A percentile compares a stretch with the other conserved stretches of the same genome.
phyloP scores from a whole-genome alignment of 2,888 invertebrate species.

The Polylopha cassiicola region DNA sequence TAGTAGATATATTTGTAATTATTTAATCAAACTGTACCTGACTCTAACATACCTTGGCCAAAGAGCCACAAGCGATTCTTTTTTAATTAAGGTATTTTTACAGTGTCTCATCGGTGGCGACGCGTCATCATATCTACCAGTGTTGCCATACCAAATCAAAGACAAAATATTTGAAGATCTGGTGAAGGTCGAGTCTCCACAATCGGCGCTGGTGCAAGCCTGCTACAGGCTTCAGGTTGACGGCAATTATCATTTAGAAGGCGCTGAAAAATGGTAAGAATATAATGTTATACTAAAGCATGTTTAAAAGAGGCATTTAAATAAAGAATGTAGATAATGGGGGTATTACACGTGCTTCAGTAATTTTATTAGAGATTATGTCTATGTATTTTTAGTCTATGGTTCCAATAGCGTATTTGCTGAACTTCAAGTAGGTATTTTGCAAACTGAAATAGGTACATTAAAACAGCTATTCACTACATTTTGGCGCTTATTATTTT shows the following conservation, averaged over 20 bases:
- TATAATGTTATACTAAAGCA: background rate
- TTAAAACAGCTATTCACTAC: too few relatives aligned
- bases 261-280: conserved; percentile 63
- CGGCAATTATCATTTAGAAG: conserved; percentile 54
- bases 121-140: conserved; percentile 59
- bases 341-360: too few relatives aligned
- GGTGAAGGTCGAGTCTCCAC: conserved; percentile 50
- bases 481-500: too few relatives aligned
- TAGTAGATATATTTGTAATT: too few relatives aligned
- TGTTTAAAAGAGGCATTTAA: conserved; percentile 5
- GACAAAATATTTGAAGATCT: conserved; percentile 49
- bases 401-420: too few relatives aligned
- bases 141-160: conserved; percentile 57
- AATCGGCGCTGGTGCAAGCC: conserved; percentile 52
- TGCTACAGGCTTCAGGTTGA: conserved; percentile 57
- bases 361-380: too few relatives aligned
- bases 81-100: conserved; percentile 10
- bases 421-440: too few relatives aligned
- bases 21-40: too few relatives aligned
- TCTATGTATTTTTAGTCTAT: too few relatives aligned
- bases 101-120: conserved; percentile 69
- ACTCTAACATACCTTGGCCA: too few relatives aligned
- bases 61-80: background rate
- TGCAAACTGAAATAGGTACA: too few relatives aligned
- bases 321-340: too few relatives aligned